phyloP scores from a whole-genome alignment of 2,888 invertebrate genomes.

The Pheosia gnoma region DNA sequence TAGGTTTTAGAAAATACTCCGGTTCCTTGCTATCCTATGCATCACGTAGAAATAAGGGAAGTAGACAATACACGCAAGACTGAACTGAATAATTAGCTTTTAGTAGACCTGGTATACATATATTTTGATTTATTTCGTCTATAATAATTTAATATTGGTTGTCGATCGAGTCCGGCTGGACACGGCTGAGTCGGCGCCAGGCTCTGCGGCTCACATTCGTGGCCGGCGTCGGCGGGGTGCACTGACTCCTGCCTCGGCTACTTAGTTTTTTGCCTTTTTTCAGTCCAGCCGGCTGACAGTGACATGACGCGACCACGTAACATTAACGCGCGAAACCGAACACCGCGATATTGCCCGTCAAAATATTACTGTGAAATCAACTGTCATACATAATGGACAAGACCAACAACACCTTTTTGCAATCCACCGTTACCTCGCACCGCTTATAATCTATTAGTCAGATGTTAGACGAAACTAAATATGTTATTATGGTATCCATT shows the following conservation, averaged over 20 bases:
- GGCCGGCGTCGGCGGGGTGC: slow-evolving; percentile 35
- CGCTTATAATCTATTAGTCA: slow-evolving; percentile 31
- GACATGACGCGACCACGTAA: slow-evolving; percentile 59
- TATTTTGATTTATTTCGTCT: neutral
- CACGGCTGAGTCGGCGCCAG: slow-evolving; percentile 19
- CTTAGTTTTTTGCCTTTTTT: slow-evolving; percentile 52
- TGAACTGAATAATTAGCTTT: too few relatives aligned
- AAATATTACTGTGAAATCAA: slow-evolving; percentile 53
- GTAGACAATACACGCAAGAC: too few relatives aligned
- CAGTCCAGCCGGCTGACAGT: slow-evolving; percentile 58
- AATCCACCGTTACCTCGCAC: slow-evolving; percentile 56
- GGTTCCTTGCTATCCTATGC: too few relatives aligned
- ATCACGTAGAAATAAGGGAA: too few relatives aligned
- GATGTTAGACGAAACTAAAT: slow-evolving; percentile 32
- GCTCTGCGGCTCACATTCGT: slow-evolving; percentile 14
- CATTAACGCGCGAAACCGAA: slow-evolving; percentile 60
- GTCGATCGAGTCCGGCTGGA: neutral
- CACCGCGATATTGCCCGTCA: slow-evolving; percentile 51
- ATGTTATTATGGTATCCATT: slow-evolving; percentile 43
- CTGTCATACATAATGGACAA: slow-evolving; percentile 47
- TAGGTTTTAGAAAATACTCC: too few relatives aligned
- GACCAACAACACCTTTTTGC: slow-evolving; percentile 49
- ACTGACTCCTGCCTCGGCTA: slow-evolving; percentile 44
- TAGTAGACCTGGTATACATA: too few relatives aligned
- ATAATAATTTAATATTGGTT: neutral